Percentiles rank a stretch among this genome's conserved stretches.
Evolutionary conservation across 2,888 invertebrate species (phyloP).

Genomic region (Lithophane socia): DNA sequence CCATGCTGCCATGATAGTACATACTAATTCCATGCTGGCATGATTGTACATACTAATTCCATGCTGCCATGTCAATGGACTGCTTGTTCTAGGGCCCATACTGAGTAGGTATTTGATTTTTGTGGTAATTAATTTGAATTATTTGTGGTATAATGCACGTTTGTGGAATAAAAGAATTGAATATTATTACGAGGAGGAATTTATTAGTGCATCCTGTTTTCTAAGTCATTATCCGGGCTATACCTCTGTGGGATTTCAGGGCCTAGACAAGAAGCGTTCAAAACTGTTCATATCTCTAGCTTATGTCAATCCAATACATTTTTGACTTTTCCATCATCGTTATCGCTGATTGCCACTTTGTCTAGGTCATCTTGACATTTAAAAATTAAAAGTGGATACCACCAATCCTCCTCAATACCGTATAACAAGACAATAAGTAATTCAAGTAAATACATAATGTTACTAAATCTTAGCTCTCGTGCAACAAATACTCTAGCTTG

Average conservation of each 20-base stretch:
- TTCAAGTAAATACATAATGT: neutral
- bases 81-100: slow-evolving; percentile 1
- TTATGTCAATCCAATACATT: neutral
- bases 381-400: neutral
- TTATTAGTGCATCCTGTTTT: neutral
- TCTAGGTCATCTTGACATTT: neutral
- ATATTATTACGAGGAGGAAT: neutral
- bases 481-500: neutral
- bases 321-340: neutral
- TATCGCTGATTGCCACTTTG: neutral
- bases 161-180: slow-evolving; percentile 11
- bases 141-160: neutral
- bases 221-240: neutral
- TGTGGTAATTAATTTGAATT: slow-evolving; percentile 15
- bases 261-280: neutral
- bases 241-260: neutral
- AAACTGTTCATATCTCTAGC: neutral
- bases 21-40: too few species aligned
- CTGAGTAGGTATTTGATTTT: slow-evolving; percentile 2
- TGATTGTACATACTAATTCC: too few species aligned
- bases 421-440: neutral
- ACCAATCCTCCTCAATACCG: neutral
- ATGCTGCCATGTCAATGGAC: neutral
- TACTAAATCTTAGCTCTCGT: neutral
- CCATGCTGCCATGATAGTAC: too few species aligned